Conservation (phyloP, 2,113 vertebrate genomes). For the Sporophila hypoxantha region DNA sequence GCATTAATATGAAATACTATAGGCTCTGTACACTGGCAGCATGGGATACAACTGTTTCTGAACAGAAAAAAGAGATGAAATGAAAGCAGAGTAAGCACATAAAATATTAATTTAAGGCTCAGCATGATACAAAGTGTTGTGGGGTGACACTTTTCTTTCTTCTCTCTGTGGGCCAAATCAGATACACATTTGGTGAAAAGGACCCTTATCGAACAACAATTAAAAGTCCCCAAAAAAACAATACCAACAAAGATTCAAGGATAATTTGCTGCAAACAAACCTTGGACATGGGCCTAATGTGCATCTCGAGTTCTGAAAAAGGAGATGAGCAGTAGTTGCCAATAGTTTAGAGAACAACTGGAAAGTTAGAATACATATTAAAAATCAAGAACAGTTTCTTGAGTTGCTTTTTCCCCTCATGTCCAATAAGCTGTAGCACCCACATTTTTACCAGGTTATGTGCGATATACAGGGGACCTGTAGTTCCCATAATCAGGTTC, state of each 20-base stretch:
- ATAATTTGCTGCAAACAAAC: not conserved
- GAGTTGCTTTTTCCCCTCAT: not conserved
- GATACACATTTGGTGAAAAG: not conserved
- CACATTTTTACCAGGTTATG: not conserved
- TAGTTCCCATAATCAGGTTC: not conserved
- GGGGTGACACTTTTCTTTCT: not conserved
- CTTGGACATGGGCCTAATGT: not conserved
- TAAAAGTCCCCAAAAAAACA: not conserved
- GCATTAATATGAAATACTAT: slow-evolving; percentile 18
- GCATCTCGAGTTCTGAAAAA: not conserved
- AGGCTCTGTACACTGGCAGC: not conserved
- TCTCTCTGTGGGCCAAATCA: not conserved
- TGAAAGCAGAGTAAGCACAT: slow-evolving; percentile 1
- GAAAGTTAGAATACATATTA: not conserved
- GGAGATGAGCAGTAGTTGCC: not conserved
- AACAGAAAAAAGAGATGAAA: not conserved
- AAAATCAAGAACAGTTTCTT: not conserved
- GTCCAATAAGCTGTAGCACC: not conserved
- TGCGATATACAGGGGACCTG: not conserved
- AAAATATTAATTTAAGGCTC: slow-evolving; percentile 32
- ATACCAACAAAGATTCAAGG: not conserved
- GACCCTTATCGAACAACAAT: not conserved
- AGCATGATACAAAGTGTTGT: not conserved
- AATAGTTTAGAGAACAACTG: not conserved
- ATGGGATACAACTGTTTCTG: not conserved